Conservation (phyloP, 2,797 vertebrate species). For the Trachops cirrhosus region DNA sequence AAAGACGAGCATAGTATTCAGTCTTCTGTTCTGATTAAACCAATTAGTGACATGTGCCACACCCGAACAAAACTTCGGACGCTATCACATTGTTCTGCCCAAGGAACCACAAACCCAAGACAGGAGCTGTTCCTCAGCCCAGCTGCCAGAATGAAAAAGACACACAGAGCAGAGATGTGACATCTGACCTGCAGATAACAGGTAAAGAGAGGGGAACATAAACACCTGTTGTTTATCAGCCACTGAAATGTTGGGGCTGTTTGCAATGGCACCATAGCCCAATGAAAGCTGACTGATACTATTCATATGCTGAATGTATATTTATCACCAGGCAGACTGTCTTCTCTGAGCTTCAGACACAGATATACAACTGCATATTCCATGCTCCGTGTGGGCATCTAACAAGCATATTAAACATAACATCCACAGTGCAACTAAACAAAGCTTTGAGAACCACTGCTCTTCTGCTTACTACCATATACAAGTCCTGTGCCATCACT, state of each 20-base stretch:
- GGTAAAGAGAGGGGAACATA: not conserved
- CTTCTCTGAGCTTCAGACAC: not conserved
- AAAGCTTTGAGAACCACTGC: not conserved
- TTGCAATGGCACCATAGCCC: not conserved
- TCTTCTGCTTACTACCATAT: not conserved
- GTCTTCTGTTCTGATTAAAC: not conserved
- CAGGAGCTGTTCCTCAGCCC: not conserved
- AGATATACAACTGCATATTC: not conserved
- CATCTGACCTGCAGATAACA: not conserved
- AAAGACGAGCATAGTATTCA: fast-evolving
- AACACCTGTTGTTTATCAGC: not conserved
- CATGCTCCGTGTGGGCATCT: not conserved
- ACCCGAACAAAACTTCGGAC: not conserved
- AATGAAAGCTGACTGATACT: not conserved
- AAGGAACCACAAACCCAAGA: not conserved
- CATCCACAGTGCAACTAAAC: not conserved
- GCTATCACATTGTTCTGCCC: not conserved
- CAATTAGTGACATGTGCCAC: not conserved
- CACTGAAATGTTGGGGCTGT: not conserved
- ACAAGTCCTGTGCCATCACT: not conserved
- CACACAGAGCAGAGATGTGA: not conserved
- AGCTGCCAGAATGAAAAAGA: not conserved
- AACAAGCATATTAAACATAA: not conserved
- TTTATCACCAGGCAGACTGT: not conserved
- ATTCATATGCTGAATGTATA: fast-evolving